Percentiles rank a stretch among this genome's conserved stretches.
These are phyloP conservation scores for Uria lomvia DNA, from an alignment of 2,113 vertebrate genomes.

Conservation along the genomic window DNA sequence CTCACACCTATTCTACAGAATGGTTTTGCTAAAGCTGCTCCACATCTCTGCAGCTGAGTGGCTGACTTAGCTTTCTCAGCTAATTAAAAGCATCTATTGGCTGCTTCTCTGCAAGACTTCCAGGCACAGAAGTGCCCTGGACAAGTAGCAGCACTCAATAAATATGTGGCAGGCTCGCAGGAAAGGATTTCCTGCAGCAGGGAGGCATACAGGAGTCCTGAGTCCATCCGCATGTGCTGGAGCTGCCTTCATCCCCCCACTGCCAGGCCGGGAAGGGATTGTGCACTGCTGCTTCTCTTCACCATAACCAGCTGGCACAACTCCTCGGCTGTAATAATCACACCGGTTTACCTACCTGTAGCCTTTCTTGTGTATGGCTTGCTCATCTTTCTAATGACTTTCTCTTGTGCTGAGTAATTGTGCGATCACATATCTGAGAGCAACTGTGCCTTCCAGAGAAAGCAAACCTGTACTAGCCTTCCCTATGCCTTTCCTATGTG, in stretches of 20 bases:
- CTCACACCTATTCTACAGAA: background rate
- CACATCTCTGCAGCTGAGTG: background rate
- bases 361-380: background rate
- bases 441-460: background rate
- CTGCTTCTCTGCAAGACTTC: background rate
- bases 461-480: background rate
- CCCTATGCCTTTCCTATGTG: background rate
- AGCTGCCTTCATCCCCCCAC: background rate
- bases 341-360: background rate
- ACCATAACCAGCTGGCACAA: background rate
- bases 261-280: background rate
- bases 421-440: background rate
- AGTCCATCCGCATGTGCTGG: background rate
- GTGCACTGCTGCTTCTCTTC: background rate
- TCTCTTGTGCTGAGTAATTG: background rate
- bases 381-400: background rate
- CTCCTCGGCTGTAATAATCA: background rate
- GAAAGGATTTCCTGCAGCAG: background rate
- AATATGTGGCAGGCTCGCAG: background rate
- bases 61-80: background rate
- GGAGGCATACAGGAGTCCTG: background rate
- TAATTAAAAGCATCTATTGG: constrained; percentile 11
- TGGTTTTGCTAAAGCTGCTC: background rate
- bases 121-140: background rate
- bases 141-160: background rate